Evolutionary conservation across 2,113 vertebrate genomes (phyloP).

Genomic region (Oreochromis tanganicae): DNA sequence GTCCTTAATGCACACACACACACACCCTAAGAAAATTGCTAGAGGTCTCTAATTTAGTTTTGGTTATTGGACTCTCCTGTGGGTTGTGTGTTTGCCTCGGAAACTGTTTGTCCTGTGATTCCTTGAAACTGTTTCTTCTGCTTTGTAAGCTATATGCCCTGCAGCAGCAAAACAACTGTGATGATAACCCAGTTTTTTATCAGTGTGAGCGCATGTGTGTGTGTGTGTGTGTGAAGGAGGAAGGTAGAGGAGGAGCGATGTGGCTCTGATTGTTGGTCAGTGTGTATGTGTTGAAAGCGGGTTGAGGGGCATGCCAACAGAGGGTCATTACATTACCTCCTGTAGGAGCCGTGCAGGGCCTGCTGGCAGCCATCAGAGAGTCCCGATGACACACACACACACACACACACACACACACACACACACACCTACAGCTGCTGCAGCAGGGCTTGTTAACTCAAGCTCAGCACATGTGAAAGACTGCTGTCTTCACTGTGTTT

Average conservation of each 20-base stretch:
- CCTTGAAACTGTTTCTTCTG: slow-evolving; percentile 25
- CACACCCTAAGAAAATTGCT: background rate
- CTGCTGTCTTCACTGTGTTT: background rate
- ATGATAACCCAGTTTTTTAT: slow-evolving; percentile 49
- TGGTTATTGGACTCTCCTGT: background rate
- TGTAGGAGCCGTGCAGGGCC: background rate
- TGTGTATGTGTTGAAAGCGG: background rate
- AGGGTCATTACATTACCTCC: slow-evolving; percentile 13
- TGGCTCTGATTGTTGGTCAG: background rate
- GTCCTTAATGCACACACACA: background rate
- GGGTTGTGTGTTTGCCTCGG: background rate
- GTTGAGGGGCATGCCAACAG: background rate
- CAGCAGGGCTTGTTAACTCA: slow-evolving; percentile 3
- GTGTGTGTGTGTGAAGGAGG: background rate
- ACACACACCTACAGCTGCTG: background rate
- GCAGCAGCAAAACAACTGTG: slow-evolving; percentile 17
- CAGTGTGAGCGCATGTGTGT: background rate
- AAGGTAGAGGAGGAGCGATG: background rate
- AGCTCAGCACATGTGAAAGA: slow-evolving; percentile 1
- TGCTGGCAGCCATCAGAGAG: background rate
- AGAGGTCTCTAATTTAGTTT: background rate
- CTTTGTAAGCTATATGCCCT: slow-evolving; percentile 40
- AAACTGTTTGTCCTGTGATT: slow-evolving; percentile 21
- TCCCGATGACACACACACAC: background rate
- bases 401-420: background rate